Conservation (phyloP, 2,888 invertebrate species). For the Hypomecis punctinalis region DNA sequence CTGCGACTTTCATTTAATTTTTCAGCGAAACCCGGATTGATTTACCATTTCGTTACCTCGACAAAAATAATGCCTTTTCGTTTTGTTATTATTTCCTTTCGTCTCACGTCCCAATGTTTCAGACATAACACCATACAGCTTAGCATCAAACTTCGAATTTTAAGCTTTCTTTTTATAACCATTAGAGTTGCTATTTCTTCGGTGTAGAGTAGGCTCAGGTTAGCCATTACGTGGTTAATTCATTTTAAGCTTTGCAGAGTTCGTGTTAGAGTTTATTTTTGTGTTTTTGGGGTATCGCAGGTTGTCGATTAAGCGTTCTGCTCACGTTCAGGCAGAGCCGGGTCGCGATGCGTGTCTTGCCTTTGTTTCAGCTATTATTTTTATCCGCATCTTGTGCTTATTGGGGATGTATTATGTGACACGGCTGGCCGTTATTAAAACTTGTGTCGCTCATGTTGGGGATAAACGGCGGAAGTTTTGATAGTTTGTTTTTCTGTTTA, state of each 20-base stretch:
- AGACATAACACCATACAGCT: constrained; percentile 54
- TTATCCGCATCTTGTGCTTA: constrained; percentile 76
- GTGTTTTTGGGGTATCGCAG: constrained; percentile 45
- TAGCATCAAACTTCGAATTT: constrained; percentile 15
- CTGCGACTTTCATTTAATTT: constrained; percentile 36
- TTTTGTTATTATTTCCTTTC: constrained; percentile 65
- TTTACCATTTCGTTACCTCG: constrained; percentile 53
- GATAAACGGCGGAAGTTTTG: constrained; percentile 8
- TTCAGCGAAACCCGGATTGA: constrained; percentile 52
- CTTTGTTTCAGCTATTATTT: constrained; percentile 72
- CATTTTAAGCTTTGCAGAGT: too few relatives aligned
- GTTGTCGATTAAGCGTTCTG: constrained; percentile 68
- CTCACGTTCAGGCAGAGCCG: constrained; percentile 52
- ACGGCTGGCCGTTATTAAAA: constrained; percentile 48
- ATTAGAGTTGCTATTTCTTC: constrained; percentile 45
- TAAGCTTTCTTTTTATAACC: constrained; percentile 39
- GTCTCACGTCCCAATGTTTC: constrained; percentile 70
- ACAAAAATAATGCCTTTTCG: constrained; percentile 51
- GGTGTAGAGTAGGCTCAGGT: too few relatives aligned
- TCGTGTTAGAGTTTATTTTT: constrained; percentile 42
- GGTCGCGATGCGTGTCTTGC: constrained; percentile 58
- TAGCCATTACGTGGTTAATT: too few relatives aligned
- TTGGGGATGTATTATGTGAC: constrained; percentile 70
- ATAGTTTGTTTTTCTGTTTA: neutral
- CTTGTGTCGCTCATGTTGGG: constrained; percentile 32